Evolutionary conservation across 1,140 invertebrate genomes (phyloP).

Genomic region (Trichonephila inaurata): DNA sequence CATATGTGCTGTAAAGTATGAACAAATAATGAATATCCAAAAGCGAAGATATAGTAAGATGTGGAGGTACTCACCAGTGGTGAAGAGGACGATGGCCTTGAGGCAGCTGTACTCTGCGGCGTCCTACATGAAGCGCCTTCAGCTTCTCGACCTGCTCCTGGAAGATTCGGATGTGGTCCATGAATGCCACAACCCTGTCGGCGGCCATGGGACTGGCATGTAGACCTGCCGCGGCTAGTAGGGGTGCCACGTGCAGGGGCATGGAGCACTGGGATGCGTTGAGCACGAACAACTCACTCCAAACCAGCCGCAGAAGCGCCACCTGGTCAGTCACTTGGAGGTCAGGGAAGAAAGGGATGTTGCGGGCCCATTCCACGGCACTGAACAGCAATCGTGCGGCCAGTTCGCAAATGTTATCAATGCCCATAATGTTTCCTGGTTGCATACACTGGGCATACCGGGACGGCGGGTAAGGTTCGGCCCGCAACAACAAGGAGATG

Average conservation of each 20-base stretch:
- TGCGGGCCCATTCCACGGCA: slow-evolving; percentile 98
- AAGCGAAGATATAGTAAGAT: no score
- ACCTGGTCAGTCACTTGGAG: slow-evolving; percentile 93
- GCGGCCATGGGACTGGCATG: slow-evolving; percentile 96
- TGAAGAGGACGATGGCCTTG: slow-evolving; percentile 99
- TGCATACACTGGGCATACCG: slow-evolving; percentile 97
- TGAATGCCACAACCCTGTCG: slow-evolving; percentile 97
- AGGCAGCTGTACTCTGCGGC: slow-evolving; percentile 99
- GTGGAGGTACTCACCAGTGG: slow-evolving; percentile 92
- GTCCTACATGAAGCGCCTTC: slow-evolving; percentile 97
- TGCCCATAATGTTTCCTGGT: slow-evolving; percentile 93
- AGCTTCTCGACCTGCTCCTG: slow-evolving; percentile 99
- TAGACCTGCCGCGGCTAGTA: slow-evolving; percentile 92
- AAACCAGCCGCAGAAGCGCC: slow-evolving; percentile 95
- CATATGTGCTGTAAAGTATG: no score
- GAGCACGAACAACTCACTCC: slow-evolving; percentile 98
- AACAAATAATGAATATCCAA: no score
- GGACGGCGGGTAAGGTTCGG: slow-evolving; percentile 97
- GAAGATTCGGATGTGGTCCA: slow-evolving; percentile 99
- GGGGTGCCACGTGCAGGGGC: slow-evolving; percentile 96
- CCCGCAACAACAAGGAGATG: slow-evolving; percentile 95
- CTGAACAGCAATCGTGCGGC: slow-evolving; percentile 96
- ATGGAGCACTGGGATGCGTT: slow-evolving; percentile 99
- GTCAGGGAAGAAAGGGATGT: slow-evolving; percentile 98
- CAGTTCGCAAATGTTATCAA: slow-evolving; percentile 98